Conservation (phyloP, 2,888 invertebrate genomes). For the Ashinkailepas kermadecensis region DNA sequence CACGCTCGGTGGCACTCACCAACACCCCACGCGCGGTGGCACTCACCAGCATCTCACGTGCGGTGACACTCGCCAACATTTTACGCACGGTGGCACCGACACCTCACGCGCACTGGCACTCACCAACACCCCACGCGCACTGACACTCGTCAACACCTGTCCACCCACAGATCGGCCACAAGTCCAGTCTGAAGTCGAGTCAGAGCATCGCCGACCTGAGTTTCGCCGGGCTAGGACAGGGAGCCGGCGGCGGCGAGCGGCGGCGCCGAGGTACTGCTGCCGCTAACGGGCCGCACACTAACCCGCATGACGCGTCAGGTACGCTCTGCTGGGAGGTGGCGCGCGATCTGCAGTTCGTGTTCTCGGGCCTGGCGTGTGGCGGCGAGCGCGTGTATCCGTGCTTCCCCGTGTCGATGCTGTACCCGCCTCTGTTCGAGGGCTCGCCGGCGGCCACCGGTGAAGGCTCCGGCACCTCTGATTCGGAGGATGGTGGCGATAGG, state of each 20-base stretch:
- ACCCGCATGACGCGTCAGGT: slow-evolving; percentile 6
- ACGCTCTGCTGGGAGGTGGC: slow-evolving; percentile 4
- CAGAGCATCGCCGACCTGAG: slow-evolving; percentile 80
- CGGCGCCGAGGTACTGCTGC: neutral
- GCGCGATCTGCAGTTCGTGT: slow-evolving; percentile 15
- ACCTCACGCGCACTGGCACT: no score
- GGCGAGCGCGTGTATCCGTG: slow-evolving; percentile 19
- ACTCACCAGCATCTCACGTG: no score
- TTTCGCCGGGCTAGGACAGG: slow-evolving; percentile 42
- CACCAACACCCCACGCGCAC: no score
- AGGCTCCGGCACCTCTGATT: slow-evolving; percentile 39
- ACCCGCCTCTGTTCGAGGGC: slow-evolving; percentile 24
- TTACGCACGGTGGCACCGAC: no score
- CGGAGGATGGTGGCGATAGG: slow-evolving; percentile 44
- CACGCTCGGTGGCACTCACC: no score
- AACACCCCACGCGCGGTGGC: no score
- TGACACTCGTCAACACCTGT: no score
- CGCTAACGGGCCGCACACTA: neutral
- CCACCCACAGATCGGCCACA: slow-evolving; percentile 59
- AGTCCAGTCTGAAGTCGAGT: slow-evolving; percentile 70
- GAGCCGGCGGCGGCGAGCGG: slow-evolving; percentile 14
- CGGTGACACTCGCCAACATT: no score
- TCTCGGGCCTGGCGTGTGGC: slow-evolving; percentile 15
- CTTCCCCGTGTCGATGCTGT: neutral
- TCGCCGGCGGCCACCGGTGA: slow-evolving; percentile 30